Base-by-base conservation (phyloP, 1,140 invertebrate species). In the Megathymus violae region DNA sequence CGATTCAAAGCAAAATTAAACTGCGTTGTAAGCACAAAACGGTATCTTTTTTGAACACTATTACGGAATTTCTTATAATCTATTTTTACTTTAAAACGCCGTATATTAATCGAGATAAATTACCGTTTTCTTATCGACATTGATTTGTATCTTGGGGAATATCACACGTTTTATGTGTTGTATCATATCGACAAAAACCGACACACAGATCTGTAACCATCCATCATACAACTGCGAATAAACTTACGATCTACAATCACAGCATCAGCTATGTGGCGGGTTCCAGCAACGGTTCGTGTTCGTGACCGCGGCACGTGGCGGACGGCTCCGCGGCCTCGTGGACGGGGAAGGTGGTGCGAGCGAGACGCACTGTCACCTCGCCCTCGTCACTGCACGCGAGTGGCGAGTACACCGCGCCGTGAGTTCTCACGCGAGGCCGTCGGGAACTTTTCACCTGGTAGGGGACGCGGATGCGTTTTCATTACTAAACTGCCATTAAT, bases 251-350 rank as follows among this genome's bases (percentile, higher is more conserved):
- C 82, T 82, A 84, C 22, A 64, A 84, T 85, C 81, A 82, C 77
- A 82, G 78, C 73, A 71, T 64, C 63, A 76, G 79, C 76, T 90
- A 88, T 72, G 81, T 82, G 78, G 83, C 80, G 74, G 88, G 79
- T 79, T 87, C 79, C 11, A 90, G 74, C n/a, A 90, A 75, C 13
- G 83, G 71, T 34, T 87, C 74, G 11, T 80, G 54, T 66, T 87
- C 85, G 43, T 54, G 65, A 31, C 73, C 70, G 19, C 31, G 14
- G 72, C 34, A 84, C 71, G 19, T 74, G 58, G 64, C 43, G 17
- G 5, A 36, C 31, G 50, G 41, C 34, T 64, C 64, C 17, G 52
- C n/a, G n/a, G n/a, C 31, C 16, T 66, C 72, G 62, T 44, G 14
- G 2, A 64, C 73, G 17, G 76, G 76, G 61, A 77, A 78, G 3